Conservation (phyloP, 2,888 invertebrate genomes). For the Tenthredo scrophulariae region DNA sequence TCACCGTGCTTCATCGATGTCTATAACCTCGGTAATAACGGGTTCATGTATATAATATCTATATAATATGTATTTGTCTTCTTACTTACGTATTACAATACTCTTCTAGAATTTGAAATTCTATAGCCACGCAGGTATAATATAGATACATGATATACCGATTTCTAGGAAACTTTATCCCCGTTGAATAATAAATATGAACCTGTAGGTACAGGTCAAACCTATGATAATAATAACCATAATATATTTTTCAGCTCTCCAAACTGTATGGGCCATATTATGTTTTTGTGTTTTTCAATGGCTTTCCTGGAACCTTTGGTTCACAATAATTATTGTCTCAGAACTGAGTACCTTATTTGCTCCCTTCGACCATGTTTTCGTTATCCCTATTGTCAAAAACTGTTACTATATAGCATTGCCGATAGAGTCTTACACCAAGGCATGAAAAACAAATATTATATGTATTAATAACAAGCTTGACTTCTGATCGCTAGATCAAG, state of each 20-base stretch:
- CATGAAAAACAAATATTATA: no score
- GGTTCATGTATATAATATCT: not conserved
- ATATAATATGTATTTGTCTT: not conserved
- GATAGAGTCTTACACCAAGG: not conserved
- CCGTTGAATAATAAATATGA: slow-evolving; percentile 3
- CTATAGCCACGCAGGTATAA: not conserved
- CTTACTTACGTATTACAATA: not conserved
- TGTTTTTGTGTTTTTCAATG: slow-evolving; percentile 47
- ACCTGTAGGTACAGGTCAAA: slow-evolving; percentile 9
- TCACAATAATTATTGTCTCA: slow-evolving; percentile 7
- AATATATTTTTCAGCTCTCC: not conserved
- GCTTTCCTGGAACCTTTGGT: slow-evolving; percentile 24
- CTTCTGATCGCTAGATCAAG: not conserved
- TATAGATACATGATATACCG: not conserved
- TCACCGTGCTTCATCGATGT: not conserved
- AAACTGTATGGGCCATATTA: not conserved
- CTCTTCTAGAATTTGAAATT: slow-evolving; percentile 1
- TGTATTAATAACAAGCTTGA: not conserved
- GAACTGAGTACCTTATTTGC: not conserved
- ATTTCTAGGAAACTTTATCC: slow-evolving; percentile 4
- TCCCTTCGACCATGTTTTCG: slow-evolving; percentile 3
- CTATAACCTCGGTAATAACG: not conserved
- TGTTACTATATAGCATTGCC: not conserved
- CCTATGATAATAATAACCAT: not conserved
- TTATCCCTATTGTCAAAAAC: not conserved